phyloP scores from a whole-genome alignment of 2,888 invertebrate genomes.

The Belgica antarctica region DNA sequence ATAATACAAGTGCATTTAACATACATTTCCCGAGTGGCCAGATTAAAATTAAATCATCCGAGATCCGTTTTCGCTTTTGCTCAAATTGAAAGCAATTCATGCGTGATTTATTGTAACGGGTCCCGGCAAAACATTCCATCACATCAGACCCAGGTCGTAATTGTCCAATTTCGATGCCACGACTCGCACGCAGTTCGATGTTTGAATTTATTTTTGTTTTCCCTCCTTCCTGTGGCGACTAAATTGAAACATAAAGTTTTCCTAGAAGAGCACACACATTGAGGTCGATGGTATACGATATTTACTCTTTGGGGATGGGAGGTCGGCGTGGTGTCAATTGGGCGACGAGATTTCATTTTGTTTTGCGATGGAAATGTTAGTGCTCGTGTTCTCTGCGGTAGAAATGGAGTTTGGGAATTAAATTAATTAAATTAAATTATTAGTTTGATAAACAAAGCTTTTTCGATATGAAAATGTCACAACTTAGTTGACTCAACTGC shows the following conservation, averaged over 20 bases:
- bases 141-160: not conserved
- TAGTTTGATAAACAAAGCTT: slow-evolving; percentile 15
- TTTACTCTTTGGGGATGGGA: no score
- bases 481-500: no score
- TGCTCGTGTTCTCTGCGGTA: no score
- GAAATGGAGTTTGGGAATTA: no score
- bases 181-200: not conserved
- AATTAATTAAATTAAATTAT: no score
- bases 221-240: no score
- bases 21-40: not conserved
- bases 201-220: not conserved
- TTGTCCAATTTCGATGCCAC: not conserved
- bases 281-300: no score
- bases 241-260: no score
- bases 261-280: no score
- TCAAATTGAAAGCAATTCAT: slow-evolving; percentile 20
- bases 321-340: no score
- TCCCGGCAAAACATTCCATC: not conserved
- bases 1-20: slow-evolving; percentile 12
- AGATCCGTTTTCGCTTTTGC: slow-evolving; percentile 3
- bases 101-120: not conserved
- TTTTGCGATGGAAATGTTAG: no score
- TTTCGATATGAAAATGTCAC: not conserved
- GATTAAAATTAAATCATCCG: not conserved
- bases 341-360: no score